A percentile compares a stretch with the other conserved stretches of the same genome.
Evolutionary conservation across 1,140 invertebrate species (phyloP).

Genomic region (Brachionus manjavacas): DNA sequence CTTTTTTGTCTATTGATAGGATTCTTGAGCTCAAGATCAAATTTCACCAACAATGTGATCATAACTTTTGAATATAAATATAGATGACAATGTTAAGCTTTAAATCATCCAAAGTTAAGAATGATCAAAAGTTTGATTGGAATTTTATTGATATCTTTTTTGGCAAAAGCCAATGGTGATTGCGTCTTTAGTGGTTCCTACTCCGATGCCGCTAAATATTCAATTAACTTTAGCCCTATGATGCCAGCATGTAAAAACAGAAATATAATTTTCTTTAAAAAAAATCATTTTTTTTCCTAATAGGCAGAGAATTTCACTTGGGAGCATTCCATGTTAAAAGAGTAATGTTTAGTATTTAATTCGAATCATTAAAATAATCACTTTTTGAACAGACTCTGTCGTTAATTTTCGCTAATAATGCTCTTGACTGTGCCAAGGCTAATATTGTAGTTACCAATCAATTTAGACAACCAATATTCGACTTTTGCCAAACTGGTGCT

Average conservation of each 20-base stretch:
- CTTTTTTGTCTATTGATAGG: background rate
- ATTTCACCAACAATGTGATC: background rate
- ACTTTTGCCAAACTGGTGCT: background rate
- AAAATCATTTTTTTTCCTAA: background rate
- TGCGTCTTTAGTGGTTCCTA: background rate
- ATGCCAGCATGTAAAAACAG: background rate
- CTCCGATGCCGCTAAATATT: background rate
- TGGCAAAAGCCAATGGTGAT: background rate
- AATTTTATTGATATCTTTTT: background rate
- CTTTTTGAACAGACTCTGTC: background rate
- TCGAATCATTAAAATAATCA: background rate
- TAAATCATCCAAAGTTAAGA: background rate
- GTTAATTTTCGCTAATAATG: background rate
- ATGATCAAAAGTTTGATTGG: background rate
- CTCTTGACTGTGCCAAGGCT: background rate
- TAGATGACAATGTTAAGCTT: background rate
- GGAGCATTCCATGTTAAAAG: background rate
- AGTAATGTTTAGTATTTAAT: background rate
- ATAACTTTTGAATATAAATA: background rate
- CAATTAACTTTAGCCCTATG: background rate
- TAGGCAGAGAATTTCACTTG: conserved; percentile 6
- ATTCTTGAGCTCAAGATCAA: background rate
- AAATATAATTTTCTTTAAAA: background rate
- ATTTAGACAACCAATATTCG: background rate
- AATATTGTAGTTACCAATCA: conserved; percentile 7